Conservation (phyloP, 2,113 vertebrate genomes). For the Sander vitreus region DNA sequence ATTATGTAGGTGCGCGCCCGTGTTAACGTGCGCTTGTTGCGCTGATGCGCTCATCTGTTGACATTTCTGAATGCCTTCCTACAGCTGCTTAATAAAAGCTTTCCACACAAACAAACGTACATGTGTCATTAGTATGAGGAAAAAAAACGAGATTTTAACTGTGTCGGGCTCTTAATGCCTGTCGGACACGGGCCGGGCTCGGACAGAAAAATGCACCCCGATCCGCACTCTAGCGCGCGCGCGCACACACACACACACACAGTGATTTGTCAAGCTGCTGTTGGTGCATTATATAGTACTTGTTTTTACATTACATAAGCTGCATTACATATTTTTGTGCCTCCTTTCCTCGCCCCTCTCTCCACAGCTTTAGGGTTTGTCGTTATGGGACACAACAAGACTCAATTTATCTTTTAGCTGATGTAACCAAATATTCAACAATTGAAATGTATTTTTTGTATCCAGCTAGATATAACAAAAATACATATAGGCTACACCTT, state of each 20-base stretch:
- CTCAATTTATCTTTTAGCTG: background rate
- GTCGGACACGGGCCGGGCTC: too few species aligned
- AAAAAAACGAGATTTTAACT: too few species aligned
- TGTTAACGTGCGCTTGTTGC: too few species aligned
- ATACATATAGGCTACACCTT: background rate
- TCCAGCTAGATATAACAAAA: background rate
- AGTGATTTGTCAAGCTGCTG: slow-evolving; percentile 9
- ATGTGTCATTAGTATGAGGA: too few species aligned
- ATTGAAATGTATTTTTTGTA: background rate
- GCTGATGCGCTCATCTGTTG: too few species aligned
- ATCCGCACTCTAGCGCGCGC: too few species aligned
- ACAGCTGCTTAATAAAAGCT: too few species aligned
- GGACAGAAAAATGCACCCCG: too few species aligned
- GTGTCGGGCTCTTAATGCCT: too few species aligned
- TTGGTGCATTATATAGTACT: background rate
- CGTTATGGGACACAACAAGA: background rate
- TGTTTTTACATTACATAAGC: slow-evolving; percentile 22
- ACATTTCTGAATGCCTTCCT: too few species aligned
- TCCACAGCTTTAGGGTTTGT: background rate
- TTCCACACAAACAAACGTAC: too few species aligned
- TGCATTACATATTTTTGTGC: slow-evolving; percentile 10
- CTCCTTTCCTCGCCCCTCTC: background rate
- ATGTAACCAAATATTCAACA: background rate
- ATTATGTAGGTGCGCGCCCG: too few species aligned
- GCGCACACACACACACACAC: slow-evolving; percentile 1